phyloP scores from a whole-genome alignment of 2,797 vertebrate species.

The Liasis olivaceus region DNA sequence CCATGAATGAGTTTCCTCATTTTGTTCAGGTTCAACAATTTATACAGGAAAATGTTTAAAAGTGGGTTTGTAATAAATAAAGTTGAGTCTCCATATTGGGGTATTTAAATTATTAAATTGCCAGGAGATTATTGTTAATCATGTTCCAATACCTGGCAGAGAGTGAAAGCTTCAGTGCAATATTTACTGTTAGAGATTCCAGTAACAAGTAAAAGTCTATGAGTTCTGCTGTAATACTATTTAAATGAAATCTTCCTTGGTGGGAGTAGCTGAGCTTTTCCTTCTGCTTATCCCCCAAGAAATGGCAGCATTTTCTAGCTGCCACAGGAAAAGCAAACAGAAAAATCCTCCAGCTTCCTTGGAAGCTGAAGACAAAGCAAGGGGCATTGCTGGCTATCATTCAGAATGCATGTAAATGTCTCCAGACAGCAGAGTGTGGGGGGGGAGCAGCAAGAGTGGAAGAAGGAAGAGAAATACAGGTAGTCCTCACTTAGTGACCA shows the following conservation, averaged over 20 bases:
- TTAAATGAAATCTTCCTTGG: not conserved
- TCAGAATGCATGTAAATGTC: not conserved
- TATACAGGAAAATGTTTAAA: not conserved
- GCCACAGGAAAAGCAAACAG: not conserved
- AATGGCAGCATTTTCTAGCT: not conserved
- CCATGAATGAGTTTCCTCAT: not conserved
- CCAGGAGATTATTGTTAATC: not conserved
- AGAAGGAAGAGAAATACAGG: not conserved
- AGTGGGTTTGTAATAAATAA: not conserved
- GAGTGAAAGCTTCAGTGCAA: not conserved
- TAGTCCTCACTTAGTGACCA: not conserved
- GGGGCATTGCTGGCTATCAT: not conserved
- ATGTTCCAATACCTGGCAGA: not conserved
- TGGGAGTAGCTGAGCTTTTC: not conserved
- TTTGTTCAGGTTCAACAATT: not conserved
- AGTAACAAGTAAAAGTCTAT: not conserved
- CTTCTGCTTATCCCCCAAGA: not conserved
- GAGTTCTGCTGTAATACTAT: not conserved
- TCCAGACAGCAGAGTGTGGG: not conserved
- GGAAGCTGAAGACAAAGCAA: not conserved
- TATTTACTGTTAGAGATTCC: not conserved
- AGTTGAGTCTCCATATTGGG: not conserved
- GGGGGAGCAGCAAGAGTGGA: not conserved
- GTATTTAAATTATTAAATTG: not conserved
- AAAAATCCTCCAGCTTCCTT: not conserved